Conservation (phyloP, 2,888 invertebrate genomes). For the Drosophila pullipes region DNA sequence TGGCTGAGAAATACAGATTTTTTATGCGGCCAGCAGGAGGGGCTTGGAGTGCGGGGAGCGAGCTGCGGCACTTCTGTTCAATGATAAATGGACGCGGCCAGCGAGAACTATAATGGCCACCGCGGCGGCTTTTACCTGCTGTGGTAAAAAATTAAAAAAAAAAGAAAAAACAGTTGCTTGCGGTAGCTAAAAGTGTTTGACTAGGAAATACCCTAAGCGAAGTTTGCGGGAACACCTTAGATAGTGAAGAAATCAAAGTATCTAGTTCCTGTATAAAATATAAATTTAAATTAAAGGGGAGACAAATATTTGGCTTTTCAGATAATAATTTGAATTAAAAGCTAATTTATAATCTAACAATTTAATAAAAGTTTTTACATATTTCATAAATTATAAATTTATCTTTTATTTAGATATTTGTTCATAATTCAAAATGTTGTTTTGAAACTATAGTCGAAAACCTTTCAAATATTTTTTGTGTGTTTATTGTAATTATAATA, state of each 20-base stretch:
- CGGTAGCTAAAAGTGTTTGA: background rate
- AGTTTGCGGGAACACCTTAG: background rate
- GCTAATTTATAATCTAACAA: background rate
- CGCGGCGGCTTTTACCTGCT: constrained; percentile 73
- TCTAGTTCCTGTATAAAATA: background rate
- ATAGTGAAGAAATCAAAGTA: background rate
- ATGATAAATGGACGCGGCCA: constrained; percentile 75
- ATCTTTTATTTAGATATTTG: background rate
- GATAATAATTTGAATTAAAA: background rate
- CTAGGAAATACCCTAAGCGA: constrained; percentile 9
- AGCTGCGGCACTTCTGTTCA: constrained; percentile 24
- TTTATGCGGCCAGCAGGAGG: constrained; percentile 14
- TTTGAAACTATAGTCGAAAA: background rate
- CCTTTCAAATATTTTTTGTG: background rate
- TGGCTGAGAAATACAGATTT: constrained; percentile 69
- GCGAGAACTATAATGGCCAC: constrained; percentile 71
- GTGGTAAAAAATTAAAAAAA: constrained; percentile 37
- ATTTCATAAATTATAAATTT: background rate
- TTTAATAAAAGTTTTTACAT: background rate
- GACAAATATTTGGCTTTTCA: background rate
- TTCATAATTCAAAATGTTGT: background rate
- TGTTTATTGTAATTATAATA: background rate
- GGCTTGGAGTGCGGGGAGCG: background rate
- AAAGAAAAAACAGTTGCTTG: constrained; percentile 24
- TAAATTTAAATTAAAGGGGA: background rate